These are phyloP conservation scores for Ferrisia virgata DNA, from an alignment of 2,888 invertebrate species.

Conservation along the genomic window DNA sequence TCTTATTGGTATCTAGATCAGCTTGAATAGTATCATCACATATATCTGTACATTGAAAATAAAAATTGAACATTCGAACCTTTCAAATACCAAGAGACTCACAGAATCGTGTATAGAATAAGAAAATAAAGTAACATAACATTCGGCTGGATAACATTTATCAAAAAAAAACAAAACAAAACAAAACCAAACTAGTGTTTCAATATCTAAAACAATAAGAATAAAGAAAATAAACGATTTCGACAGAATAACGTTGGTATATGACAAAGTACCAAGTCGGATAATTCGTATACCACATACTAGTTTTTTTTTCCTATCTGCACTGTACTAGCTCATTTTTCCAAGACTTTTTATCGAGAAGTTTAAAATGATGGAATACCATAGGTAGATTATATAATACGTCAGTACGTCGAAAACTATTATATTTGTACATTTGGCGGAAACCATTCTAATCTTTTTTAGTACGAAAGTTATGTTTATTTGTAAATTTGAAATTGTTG, in stretches of 20 bases:
- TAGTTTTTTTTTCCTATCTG: background rate
- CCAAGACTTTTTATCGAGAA: background rate
- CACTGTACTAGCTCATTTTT: background rate
- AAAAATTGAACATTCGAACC: background rate
- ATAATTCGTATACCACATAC: background rate
- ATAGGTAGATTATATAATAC: no score
- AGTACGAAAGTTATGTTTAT: background rate
- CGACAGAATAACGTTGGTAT: background rate
- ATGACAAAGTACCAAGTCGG: background rate
- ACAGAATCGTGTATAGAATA: background rate
- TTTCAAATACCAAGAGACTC: background rate
- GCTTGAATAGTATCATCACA: background rate
- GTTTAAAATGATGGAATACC: background rate
- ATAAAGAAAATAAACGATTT: background rate
- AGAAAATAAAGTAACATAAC: background rate
- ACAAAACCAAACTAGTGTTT: background rate
- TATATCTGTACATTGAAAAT: background rate
- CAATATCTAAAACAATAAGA: constrained; percentile 9
- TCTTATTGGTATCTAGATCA: no score
- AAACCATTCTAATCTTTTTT: background rate
- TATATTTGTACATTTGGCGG: background rate
- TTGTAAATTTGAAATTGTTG: background rate
- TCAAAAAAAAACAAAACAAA: background rate
- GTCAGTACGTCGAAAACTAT: background rate
- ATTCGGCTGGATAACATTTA: background rate